These are phyloP conservation scores for Hemibagrus wyckioides DNA, from an alignment of 2,113 vertebrate species.

Conservation along the genomic window DNA sequence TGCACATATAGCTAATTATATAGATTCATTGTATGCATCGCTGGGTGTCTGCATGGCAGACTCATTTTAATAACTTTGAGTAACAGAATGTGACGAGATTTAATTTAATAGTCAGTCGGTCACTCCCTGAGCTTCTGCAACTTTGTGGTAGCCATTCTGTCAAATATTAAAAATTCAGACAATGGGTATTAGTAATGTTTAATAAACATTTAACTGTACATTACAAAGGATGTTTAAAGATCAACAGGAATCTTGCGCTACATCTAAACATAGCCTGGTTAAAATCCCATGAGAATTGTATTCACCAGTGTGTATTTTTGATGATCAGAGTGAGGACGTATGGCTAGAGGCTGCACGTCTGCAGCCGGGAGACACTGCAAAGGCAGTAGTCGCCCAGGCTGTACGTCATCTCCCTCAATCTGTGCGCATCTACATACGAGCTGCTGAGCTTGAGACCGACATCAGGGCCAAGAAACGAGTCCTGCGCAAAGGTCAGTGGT, in stretches of 20 bases:
- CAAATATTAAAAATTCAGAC: no score
- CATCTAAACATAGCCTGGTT: neutral
- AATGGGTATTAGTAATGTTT: neutral
- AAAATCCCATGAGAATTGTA: neutral
- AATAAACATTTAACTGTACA: neutral
- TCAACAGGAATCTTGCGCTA: neutral
- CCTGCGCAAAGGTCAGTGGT: slow-evolving; percentile 86
- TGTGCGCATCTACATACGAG: slow-evolving; percentile 94
- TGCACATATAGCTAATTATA: neutral
- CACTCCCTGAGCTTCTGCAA: no score
- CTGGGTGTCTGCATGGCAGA: no score
- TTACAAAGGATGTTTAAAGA: neutral
- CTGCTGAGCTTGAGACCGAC: slow-evolving; percentile 95
- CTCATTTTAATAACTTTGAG: no score
- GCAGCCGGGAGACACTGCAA: slow-evolving; percentile 95
- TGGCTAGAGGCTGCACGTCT: slow-evolving; percentile 95
- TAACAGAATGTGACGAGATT: no score
- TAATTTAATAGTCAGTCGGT: no score
- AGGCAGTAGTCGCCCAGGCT: slow-evolving; percentile 95
- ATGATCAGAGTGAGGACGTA: slow-evolving; percentile 91
- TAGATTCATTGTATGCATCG: no score
- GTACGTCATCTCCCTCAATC: slow-evolving; percentile 95
- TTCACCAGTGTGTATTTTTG: neutral
- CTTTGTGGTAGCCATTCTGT: no score
- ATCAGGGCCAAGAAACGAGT: slow-evolving; percentile 95